Percentiles rank a stretch among this genome's conserved stretches.
These are phyloP conservation scores for Amphibalanus amphitrite DNA, from an alignment of 1,140 invertebrate genomes.

Conservation along the genomic window DNA sequence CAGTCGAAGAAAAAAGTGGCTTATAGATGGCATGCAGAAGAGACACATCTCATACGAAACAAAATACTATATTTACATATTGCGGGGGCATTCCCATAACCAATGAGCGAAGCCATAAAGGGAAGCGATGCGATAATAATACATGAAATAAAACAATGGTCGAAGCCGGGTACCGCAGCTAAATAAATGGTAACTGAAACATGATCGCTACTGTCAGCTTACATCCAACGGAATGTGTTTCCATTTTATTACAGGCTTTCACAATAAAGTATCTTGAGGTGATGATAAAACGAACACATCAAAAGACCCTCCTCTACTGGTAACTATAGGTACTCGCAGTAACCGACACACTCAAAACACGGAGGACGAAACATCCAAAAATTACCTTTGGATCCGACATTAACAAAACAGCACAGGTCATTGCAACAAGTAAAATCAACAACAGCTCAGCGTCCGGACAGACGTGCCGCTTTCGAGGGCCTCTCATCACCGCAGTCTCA, in stretches of 20 bases:
- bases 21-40: not conserved
- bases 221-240: not conserved
- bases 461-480: too few species aligned
- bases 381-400: not conserved
- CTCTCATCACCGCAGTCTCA: too few species aligned
- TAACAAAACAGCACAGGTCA: not conserved
- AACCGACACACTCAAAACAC: not conserved
- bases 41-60: not conserved
- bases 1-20: not conserved
- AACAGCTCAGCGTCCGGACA: not conserved
- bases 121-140: not conserved
- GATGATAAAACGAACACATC: not conserved
- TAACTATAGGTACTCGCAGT: not conserved
- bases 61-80: slow-evolving; percentile 1
- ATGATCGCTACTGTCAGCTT: not conserved
- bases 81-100: not conserved
- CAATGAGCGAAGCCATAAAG: not conserved
- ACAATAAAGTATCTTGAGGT: not conserved
- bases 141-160: not conserved
- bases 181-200: not conserved
- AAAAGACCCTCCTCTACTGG: not conserved
- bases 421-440: not conserved
- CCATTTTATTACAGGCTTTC: not conserved
- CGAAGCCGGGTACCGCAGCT: not conserved
- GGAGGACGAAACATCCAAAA: not conserved